Evolutionary conservation across 2,113 vertebrate genomes (phyloP).

Genomic region (Panurus biarmicus): DNA sequence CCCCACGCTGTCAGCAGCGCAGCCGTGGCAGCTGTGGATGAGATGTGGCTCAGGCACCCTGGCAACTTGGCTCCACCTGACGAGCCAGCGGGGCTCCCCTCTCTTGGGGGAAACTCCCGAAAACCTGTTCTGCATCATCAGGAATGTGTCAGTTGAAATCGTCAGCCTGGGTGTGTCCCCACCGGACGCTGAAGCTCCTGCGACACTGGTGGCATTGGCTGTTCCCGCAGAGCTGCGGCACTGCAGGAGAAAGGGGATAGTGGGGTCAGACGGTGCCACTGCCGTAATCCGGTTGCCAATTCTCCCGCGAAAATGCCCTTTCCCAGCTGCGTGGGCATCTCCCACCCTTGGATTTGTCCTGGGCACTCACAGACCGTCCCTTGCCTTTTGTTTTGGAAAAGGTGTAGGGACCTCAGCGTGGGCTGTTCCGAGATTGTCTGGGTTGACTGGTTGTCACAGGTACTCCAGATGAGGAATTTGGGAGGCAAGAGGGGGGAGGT

Average conservation of each 20-base stretch:
- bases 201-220: not conserved
- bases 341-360: not conserved
- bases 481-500: not conserved
- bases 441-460: not conserved
- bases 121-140: not conserved
- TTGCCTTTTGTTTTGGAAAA: not conserved
- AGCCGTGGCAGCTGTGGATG: fast-evolving
- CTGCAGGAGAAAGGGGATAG: not conserved
- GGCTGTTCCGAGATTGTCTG: fast-evolving
- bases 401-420: not conserved
- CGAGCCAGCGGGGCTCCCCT: not conserved
- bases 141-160: constrained; percentile 13
- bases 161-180: not conserved
- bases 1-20: not conserved
- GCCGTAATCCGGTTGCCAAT: fast-evolving
- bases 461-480: not conserved
- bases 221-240: not conserved
- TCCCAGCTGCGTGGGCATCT: too few species aligned
- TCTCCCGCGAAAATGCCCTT: not conserved
- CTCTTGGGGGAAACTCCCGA: not conserved
- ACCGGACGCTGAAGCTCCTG: fast-evolving
- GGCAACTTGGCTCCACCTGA: not conserved
- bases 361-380: not conserved
- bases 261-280: fast-evolving
- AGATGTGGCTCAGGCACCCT: not conserved